These are phyloP conservation scores for Drosophila prosaltans DNA, from an alignment of 1,140 invertebrate genomes.

Conservation along the genomic window DNA sequence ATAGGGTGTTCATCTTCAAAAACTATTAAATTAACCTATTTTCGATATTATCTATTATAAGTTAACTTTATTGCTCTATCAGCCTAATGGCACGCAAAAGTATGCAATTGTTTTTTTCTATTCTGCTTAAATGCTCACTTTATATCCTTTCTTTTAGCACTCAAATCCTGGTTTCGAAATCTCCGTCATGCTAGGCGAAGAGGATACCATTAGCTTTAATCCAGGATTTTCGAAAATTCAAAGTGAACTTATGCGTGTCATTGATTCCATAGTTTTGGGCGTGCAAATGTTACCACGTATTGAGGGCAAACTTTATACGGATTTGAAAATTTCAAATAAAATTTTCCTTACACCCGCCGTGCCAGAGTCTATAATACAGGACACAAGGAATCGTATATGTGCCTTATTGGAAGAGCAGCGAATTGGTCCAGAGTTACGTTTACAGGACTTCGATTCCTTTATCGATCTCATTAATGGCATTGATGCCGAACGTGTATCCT, in stretches of 20 bases:
- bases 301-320: conserved; percentile 84
- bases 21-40: too few relatives aligned
- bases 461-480: conserved; percentile 90
- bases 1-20: too few relatives aligned
- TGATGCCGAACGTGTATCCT: conserved; percentile 86
- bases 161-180: conserved; percentile 90
- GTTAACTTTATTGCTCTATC: too few relatives aligned
- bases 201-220: conserved; percentile 88
- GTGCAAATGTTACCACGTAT: conserved; percentile 89
- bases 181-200: conserved; percentile 87
- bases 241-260: conserved; percentile 88
- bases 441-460: conserved; percentile 92
- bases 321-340: conserved; percentile 68
- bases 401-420: conserved; percentile 88
- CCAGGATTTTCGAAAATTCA: conserved; percentile 91
- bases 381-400: conserved; percentile 85
- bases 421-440: conserved; percentile 87
- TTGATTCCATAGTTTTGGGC: conserved; percentile 89
- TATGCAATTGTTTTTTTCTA: not conserved
- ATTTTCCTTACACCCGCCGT: conserved; percentile 86
- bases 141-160: conserved; percentile 83
- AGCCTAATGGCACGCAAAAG: too few relatives aligned
- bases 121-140: not conserved
- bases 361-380: conserved; percentile 86
- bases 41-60: too few relatives aligned